Evolutionary conservation across 1,140 invertebrate genomes (phyloP).

Genomic region (Megalopta genalis): DNA sequence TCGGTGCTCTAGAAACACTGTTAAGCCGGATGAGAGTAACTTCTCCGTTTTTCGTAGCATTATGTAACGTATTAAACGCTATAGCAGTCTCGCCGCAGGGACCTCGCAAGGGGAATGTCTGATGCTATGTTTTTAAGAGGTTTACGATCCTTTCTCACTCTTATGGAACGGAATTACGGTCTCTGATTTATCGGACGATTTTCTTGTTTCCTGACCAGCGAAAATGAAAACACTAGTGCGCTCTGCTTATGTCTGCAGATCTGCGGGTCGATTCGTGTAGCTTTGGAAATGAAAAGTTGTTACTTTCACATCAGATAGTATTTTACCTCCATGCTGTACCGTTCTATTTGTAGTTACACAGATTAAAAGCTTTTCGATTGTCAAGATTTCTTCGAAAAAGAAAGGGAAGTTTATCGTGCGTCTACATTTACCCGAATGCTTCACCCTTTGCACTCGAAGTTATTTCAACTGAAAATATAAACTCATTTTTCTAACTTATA

Average conservation of each 20-base stretch:
- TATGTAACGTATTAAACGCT: conserved; percentile 21
- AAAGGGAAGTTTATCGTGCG: no score
- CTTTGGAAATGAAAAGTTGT: no score
- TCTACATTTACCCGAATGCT: no score
- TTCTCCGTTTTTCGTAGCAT: not conserved
- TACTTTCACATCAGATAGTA: no score
- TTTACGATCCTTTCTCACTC: conserved; percentile 22
- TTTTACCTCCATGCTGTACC: no score
- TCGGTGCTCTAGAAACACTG: not conserved
- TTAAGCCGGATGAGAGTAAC: conserved; percentile 8
- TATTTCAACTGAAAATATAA: no score
- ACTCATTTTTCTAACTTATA: no score
- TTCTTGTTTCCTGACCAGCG: not conserved
- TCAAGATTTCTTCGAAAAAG: no score
- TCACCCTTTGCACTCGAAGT: no score
- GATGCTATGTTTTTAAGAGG: conserved; percentile 27
- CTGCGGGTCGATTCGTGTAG: not conserved
- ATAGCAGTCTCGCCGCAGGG: no score
- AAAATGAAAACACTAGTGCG: not conserved
- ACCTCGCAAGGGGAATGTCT: not conserved
- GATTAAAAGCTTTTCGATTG: no score
- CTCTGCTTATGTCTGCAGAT: not conserved
- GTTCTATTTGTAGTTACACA: no score
- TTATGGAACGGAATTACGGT: conserved; percentile 31
- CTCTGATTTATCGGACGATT: conserved; percentile 10